Percentiles rank a stretch among this genome's conserved stretches.
These are phyloP conservation scores for Diplazon laetatorius DNA, from an alignment of 2,888 invertebrate species.

Conservation along the genomic window DNA sequence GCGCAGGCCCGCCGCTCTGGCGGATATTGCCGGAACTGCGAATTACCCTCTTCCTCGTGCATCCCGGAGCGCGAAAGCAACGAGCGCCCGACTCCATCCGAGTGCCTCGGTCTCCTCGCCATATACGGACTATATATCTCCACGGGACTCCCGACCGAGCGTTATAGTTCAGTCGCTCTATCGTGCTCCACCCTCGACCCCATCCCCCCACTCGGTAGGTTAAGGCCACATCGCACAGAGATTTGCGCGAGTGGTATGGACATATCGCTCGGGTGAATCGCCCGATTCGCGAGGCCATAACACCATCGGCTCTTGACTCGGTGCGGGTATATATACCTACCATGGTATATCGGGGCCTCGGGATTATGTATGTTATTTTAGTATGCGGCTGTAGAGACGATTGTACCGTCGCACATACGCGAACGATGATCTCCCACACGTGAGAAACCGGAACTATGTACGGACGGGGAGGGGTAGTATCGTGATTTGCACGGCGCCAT, in stretches of 20 bases:
- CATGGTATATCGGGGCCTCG: neutral
- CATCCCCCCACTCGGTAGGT: slow-evolving; percentile 54
- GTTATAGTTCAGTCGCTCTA: no score
- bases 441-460: slow-evolving; percentile 6
- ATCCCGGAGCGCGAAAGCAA: slow-evolving; percentile 69
- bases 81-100: slow-evolving; percentile 51
- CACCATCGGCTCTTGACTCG: slow-evolving; percentile 52
- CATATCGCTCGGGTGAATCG: slow-evolving; percentile 64
- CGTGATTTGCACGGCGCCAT: slow-evolving; percentile 59
- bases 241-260: slow-evolving; percentile 63
- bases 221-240: slow-evolving; percentile 65
- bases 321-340: slow-evolving; percentile 9
- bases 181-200: slow-evolving; percentile 6
- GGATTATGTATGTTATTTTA: slow-evolving; percentile 39
- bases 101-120: slow-evolving; percentile 31
- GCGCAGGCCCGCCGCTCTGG: slow-evolving; percentile 76
- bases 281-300: slow-evolving; percentile 63
- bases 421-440: neutral
- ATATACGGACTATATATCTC: no score
- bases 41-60: slow-evolving; percentile 68
- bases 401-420: slow-evolving; percentile 8
- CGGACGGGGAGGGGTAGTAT: slow-evolving; percentile 23
- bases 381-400: slow-evolving; percentile 32
- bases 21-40: slow-evolving; percentile 76
- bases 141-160: slow-evolving; percentile 15